Evolutionary conservation across 2,888 invertebrate species (phyloP), one percentile per base, ranked within the genome.

Genomic region (Ochropleura leucogaster): DNA sequence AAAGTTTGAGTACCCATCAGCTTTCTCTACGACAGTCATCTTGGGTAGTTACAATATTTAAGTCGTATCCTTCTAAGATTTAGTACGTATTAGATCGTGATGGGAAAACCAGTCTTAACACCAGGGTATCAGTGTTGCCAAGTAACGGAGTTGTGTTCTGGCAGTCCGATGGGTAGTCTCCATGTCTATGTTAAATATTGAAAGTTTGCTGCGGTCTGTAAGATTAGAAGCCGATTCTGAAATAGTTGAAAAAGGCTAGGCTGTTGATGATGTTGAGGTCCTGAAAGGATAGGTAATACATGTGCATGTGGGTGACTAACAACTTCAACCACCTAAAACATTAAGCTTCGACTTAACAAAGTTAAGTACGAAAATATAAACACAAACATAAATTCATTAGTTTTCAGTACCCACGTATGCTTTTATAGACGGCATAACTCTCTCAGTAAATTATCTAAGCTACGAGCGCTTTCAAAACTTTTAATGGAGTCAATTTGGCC

Each of bases 401-500:
- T 93, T 93, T 93, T 93, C 93, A 92, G 91, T 91, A 90, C 89
- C 89, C 90, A 91, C 92, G 89, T 92, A 92, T 92, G 92, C 93
- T 93, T 93, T 93, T 94, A 93, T 94, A 94, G 91, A 93, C 90
- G 90, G 94, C 92, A 94, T 94, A 95, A 95, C 95, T 95, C 94
- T 91, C 92, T 89, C 93, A 90, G 93, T 95, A 95, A 96, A 96
- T 96, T 95, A 95, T 95, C 94, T 95, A 94, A 95, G 94, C 95
- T 94, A 92, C 92, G 94, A 94, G 93, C 93, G 95, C 95, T 95
- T 95, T 95, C 94, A 94, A 92, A 96, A 96, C 94, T 96, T 96
- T 96, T 96, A 96, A 96, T 96, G 96, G 95, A 95, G 94, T 95
- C 95, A 95, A 95, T 96, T 95, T 95, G 93, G 94, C 93, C 89